These are phyloP conservation scores for Drosophila cardini DNA, from an alignment of 1,140 invertebrate species.

Conservation along the genomic window DNA sequence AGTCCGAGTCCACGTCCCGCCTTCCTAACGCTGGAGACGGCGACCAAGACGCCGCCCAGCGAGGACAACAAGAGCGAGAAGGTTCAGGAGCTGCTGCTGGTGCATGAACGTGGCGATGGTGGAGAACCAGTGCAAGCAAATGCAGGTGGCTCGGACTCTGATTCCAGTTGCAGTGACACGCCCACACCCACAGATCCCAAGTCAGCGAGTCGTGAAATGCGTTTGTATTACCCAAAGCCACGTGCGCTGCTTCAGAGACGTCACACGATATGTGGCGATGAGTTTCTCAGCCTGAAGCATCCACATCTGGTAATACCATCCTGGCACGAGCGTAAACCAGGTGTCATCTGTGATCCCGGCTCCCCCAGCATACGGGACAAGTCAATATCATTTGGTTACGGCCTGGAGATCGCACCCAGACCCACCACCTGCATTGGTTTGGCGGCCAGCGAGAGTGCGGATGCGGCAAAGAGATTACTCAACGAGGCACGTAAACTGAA, in stretches of 20 bases:
- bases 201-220: constrained; percentile 76
- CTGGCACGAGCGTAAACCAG: constrained; percentile 74
- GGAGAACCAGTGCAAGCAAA: constrained; percentile 37
- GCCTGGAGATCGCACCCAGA: constrained; percentile 88
- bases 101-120: neutral
- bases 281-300: constrained; percentile 66
- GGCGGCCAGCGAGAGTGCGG: constrained; percentile 45
- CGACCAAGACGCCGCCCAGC: constrained; percentile 76
- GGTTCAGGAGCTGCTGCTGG: neutral
- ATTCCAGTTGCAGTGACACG: constrained; percentile 83
- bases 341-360: constrained; percentile 76
- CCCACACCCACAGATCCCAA: constrained; percentile 79
- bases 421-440: constrained; percentile 89
- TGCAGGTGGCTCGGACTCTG: constrained; percentile 79
- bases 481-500: constrained; percentile 60
- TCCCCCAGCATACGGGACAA: constrained; percentile 87
- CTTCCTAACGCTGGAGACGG: constrained; percentile 87
- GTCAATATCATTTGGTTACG: constrained; percentile 89
- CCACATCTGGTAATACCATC: constrained; percentile 64
- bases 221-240: constrained; percentile 91
- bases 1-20: constrained; percentile 88
- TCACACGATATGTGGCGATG: constrained; percentile 92
- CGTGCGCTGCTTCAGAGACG: constrained; percentile 90
- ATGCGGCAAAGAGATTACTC: constrained; percentile 51
- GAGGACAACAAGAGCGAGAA: constrained; percentile 58